phyloP scores from a whole-genome alignment of 2,113 vertebrate genomes.

The Paralichthys olivaceus region DNA sequence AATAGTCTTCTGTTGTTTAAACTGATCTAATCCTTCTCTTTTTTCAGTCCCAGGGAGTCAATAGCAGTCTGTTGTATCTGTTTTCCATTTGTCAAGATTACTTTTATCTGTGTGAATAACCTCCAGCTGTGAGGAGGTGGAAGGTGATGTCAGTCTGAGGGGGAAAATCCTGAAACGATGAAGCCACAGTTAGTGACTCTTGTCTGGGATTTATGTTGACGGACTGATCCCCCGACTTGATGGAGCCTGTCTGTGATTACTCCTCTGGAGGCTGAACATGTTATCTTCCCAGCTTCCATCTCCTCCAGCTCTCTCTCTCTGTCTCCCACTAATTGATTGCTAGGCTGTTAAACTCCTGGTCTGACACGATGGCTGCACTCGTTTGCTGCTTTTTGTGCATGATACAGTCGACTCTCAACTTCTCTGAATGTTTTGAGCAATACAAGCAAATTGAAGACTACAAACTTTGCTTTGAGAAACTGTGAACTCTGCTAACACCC shows the following conservation, averaged over 20 bases:
- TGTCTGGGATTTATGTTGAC: constrained; percentile 25
- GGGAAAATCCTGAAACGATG: constrained; percentile 17
- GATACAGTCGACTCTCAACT: background rate
- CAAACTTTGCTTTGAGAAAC: no score
- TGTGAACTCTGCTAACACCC: no score
- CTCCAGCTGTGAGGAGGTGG: constrained; percentile 24
- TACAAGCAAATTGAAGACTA: no score
- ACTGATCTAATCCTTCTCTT: background rate
- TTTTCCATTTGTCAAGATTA: constrained; percentile 45
- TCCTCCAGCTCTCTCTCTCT: background rate
- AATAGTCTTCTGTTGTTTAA: no score
- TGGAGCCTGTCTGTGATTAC: constrained; percentile 38
- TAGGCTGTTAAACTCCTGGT: constrained; percentile 5
- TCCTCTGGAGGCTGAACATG: constrained; percentile 3
- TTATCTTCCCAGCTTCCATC: constrained; percentile 3
- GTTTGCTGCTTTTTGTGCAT: background rate
- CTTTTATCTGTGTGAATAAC: constrained; percentile 16
- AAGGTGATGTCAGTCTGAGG: constrained; percentile 9
- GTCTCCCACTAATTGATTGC: constrained; percentile 32
- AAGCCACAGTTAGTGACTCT: constrained; percentile 28
- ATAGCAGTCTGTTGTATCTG: constrained; percentile 20
- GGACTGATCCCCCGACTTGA: background rate
- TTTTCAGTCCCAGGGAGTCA: background rate
- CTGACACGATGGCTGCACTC: constrained; percentile 1
- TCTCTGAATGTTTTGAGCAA: background rate